These are phyloP conservation scores for Strix aluco DNA, from an alignment of 2,113 vertebrate species.

Conservation along the genomic window DNA sequence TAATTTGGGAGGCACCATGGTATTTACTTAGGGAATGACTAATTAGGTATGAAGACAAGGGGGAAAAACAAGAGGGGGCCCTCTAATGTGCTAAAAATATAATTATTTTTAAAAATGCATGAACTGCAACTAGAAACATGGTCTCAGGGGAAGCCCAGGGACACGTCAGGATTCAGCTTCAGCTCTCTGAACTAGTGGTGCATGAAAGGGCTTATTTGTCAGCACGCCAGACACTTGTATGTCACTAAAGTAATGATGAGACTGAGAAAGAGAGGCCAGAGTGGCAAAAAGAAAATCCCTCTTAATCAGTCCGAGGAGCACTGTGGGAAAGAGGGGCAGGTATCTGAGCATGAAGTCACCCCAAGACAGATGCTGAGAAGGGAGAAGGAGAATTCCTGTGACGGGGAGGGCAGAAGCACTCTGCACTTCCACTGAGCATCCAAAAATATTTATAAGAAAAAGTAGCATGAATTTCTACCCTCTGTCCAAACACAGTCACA, in stretches of 20 bases:
- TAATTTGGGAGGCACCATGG: background rate
- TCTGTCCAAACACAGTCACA: background rate
- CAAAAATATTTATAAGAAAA: background rate
- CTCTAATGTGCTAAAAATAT: background rate
- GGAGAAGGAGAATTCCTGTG: background rate
- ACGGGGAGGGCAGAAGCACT: background rate
- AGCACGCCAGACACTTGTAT: background rate
- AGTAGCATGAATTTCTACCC: background rate
- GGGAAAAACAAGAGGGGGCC: rapidly evolving
- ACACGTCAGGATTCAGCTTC: background rate
- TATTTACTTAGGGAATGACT: constrained; percentile 53
- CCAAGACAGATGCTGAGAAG: background rate
- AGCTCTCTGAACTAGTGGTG: background rate
- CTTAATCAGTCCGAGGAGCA: background rate
- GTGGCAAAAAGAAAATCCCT: background rate
- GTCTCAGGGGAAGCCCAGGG: background rate
- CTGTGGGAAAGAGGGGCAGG: background rate
- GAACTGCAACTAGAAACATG: background rate
- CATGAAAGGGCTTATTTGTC: constrained; percentile 14
- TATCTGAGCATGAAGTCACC: background rate
- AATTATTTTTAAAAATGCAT: constrained; percentile 18
- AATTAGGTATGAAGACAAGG: constrained; percentile 17
- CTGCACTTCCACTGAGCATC: background rate
- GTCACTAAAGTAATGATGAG: background rate
- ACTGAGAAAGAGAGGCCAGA: background rate